Conservation (phyloP, 2,888 invertebrate species). For the Lasioglossum oenotherae region DNA sequence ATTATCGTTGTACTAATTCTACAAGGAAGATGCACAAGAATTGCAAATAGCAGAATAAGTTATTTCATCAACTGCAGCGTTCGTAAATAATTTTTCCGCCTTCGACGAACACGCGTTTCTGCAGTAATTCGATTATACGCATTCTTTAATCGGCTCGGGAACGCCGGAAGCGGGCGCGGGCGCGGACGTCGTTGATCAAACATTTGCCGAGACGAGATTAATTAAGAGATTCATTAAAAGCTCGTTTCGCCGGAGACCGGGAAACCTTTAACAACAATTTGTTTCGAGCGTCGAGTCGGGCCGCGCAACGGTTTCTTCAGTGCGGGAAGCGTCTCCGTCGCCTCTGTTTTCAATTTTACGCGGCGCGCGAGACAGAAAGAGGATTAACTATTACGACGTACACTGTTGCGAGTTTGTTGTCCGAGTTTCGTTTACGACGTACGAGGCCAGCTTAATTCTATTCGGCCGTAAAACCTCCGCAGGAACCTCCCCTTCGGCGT, state of each 20-base stretch:
- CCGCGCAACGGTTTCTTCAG: background rate
- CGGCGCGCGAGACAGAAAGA: slow-evolving; percentile 21
- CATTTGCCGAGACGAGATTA: slow-evolving; percentile 21
- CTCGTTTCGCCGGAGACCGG: background rate
- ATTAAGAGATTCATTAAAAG: slow-evolving; percentile 24
- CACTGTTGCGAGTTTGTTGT: slow-evolving; percentile 25
- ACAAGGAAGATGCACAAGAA: background rate
- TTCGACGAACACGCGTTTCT: background rate
- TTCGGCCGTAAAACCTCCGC: slow-evolving; percentile 45
- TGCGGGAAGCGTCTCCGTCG: background rate
- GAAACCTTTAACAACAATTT: background rate
- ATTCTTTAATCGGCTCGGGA: background rate
- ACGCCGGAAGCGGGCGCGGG: too few species aligned
- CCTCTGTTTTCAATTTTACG: slow-evolving; percentile 11
- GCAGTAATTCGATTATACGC: background rate
- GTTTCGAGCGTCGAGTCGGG: background rate
- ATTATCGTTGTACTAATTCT: background rate
- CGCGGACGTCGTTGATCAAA: background rate
- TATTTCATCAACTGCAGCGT: background rate
- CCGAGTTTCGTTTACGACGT: slow-evolving; percentile 54
- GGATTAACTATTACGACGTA: slow-evolving; percentile 39
- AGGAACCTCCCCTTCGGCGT: background rate
- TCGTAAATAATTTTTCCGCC: background rate
- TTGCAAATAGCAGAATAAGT: background rate
- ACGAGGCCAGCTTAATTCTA: slow-evolving; percentile 49